phyloP scores from a whole-genome alignment of 2,888 invertebrate genomes.

The Brenthis hecate region DNA sequence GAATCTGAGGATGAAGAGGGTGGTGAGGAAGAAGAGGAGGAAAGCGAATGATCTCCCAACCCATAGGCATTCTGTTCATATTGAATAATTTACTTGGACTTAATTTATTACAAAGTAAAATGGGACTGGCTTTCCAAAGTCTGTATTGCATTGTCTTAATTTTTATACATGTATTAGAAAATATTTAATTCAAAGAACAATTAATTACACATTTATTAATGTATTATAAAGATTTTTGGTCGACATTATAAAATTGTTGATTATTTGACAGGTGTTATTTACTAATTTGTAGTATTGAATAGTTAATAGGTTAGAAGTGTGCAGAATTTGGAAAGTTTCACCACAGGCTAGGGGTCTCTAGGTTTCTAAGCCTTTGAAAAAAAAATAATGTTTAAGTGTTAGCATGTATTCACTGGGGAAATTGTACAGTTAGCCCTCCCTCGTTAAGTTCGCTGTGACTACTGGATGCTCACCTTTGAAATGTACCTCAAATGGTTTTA shows the following conservation, averaged over 20 bases:
- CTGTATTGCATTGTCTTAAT: slow-evolving; percentile 52
- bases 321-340: slow-evolving; percentile 80
- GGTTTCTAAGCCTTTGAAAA: slow-evolving; percentile 74
- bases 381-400: slow-evolving; percentile 81
- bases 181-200: slow-evolving; percentile 38
- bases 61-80: slow-evolving; percentile 76
- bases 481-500: slow-evolving; percentile 71
- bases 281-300: slow-evolving; percentile 57
- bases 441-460: slow-evolving; percentile 81
- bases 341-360: slow-evolving; percentile 73
- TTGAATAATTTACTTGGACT: slow-evolving; percentile 81
- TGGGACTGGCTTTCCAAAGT: slow-evolving; percentile 80
- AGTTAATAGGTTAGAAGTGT: slow-evolving; percentile 56
- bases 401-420: slow-evolving; percentile 79
- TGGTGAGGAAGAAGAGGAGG: slow-evolving; percentile 84
- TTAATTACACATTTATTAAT: slow-evolving; percentile 38
- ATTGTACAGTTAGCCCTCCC: slow-evolving; percentile 83
- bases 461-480: slow-evolving; percentile 74
- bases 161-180: slow-evolving; percentile 39
- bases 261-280: slow-evolving; percentile 59
- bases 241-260: slow-evolving; percentile 63
- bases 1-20: slow-evolving; percentile 85
- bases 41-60: slow-evolving; percentile 84
- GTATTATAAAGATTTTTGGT: slow-evolving; percentile 54
- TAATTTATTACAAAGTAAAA: slow-evolving; percentile 82